Evolutionary conservation across 2,113 vertebrate species (phyloP).

Genomic region (Thomomys bottae): DNA sequence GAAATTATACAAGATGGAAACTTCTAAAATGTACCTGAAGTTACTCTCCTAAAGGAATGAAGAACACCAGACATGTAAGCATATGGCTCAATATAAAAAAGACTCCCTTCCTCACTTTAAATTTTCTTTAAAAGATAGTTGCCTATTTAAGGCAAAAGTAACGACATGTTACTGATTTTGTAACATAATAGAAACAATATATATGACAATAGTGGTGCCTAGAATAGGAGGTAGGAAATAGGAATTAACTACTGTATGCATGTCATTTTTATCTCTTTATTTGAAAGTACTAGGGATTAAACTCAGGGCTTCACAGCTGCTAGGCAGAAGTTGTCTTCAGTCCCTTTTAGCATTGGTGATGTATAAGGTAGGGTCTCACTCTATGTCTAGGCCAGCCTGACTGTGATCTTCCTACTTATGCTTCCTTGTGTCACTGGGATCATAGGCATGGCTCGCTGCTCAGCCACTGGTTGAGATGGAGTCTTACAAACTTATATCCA

Average conservation of each 20-base stretch:
- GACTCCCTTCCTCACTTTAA: neutral
- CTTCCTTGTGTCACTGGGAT: too few relatives aligned
- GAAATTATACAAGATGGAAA: neutral
- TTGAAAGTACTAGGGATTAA: too few relatives aligned
- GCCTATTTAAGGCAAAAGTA: constrained; percentile 42
- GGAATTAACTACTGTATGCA: neutral
- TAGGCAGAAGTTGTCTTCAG: too few relatives aligned
- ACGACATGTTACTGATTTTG: neutral
- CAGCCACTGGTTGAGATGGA: too few relatives aligned
- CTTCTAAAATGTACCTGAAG: neutral
- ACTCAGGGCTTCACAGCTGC: too few relatives aligned
- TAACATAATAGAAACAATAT: neutral
- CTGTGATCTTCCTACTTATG: too few relatives aligned
- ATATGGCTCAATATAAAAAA: neutral
- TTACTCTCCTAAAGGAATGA: constrained; percentile 8
- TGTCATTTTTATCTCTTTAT: neutral
- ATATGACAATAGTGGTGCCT: neutral
- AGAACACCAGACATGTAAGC: neutral
- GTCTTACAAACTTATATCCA: too few relatives aligned
- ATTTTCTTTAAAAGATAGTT: constrained; percentile 29
- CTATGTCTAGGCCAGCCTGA: too few relatives aligned
- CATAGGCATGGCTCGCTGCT: too few relatives aligned
- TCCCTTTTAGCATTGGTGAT: too few relatives aligned
- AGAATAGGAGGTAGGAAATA: neutral
- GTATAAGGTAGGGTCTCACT: too few relatives aligned